These are phyloP conservation scores for Temnothorax curvispinosus DNA, from an alignment of 1,140 invertebrate species.

Conservation along the genomic window DNA sequence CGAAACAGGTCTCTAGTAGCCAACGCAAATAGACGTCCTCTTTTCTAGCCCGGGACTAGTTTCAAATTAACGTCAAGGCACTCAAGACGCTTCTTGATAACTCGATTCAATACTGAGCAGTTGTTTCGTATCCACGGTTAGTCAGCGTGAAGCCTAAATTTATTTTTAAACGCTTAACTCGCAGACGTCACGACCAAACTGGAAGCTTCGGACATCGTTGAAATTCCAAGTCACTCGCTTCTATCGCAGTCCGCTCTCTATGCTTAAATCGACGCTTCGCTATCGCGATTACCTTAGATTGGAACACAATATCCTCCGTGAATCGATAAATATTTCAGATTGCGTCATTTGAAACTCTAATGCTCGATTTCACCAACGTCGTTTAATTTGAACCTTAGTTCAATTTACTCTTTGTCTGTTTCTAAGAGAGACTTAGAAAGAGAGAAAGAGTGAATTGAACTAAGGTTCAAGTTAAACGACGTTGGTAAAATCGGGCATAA, in stretches of 20 bases:
- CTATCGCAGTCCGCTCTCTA: neutral
- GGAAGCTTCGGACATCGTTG: conserved; percentile 40
- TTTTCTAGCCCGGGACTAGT: conserved; percentile 42
- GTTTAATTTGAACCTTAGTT: too few relatives aligned
- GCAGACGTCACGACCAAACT: conserved; percentile 33
- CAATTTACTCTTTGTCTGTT: too few relatives aligned
- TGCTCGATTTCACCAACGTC: too few relatives aligned
- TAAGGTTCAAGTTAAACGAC: too few relatives aligned
- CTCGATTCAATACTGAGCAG: conserved; percentile 46
- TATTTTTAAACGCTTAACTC: conserved; percentile 67
- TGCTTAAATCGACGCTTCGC: conserved; percentile 9
- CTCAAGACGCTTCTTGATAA: conserved; percentile 54
- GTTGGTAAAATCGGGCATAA: neutral
- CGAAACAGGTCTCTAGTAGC: neutral
- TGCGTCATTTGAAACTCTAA: neutral
- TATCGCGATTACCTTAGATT: conserved; percentile 20
- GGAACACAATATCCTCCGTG: neutral
- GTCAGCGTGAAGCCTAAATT: conserved; percentile 56
- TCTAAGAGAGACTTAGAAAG: too few relatives aligned
- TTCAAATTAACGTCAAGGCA: conserved; percentile 43
- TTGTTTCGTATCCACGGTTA: conserved; percentile 52
- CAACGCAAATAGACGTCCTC: conserved; percentile 42
- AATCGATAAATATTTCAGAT: neutral
- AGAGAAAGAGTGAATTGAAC: too few relatives aligned
- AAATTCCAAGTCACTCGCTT: conserved; percentile 52